Base-by-base conservation (phyloP, 2,797 vertebrate species). In the Ctenopoma multispine region DNA sequence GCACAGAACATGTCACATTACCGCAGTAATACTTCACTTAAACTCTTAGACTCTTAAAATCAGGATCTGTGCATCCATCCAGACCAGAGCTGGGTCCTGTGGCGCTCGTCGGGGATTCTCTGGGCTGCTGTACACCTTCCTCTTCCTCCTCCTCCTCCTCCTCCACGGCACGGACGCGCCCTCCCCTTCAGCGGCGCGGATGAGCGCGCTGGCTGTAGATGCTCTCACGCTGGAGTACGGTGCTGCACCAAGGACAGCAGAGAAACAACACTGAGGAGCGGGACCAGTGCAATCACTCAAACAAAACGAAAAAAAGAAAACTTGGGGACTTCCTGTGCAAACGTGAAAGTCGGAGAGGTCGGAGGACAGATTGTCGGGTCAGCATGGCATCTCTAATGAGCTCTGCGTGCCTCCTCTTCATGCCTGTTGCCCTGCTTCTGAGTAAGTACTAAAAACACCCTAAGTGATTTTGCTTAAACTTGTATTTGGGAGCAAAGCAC, bases 341-440 rank as follows among this genome's bases (percentile, higher is more conserved):
- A 27, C 1, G 44, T 61, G 50, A 69, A 74, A 85, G 36, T 79
- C 63, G 29, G 10, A 11, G 48, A 23, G 55, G 55, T 50, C 43
- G n/a, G 60, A 63, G 81, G 69, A 81, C 80, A 44, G 63, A 55
- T 23, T 23, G 59, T 56, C 70, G 64, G 60, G 53, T 77, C 89
- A 77, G 48, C 80, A 95, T 95, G 94, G 69, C 90, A 58, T 88
- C 89, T 54, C 67, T 86, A 54, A 47, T 88, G 72, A 90, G 84
- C 85, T 91, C 80, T 15, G 87, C 87, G 51, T 91, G 92, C 62
- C 69, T 93, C 75, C 53, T 94, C 84, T 64, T 94, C 72, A 10
- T 94, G 93, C 94, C 94, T 94, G 94, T 95, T 94, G 94, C 94
- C 83, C 85, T 95, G 63, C 87, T 93, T 43, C 88, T 95, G 57